Base-by-base conservation (phyloP, 2,888 invertebrate species). In the Pseudococcus jackbeardsleyi region DNA sequence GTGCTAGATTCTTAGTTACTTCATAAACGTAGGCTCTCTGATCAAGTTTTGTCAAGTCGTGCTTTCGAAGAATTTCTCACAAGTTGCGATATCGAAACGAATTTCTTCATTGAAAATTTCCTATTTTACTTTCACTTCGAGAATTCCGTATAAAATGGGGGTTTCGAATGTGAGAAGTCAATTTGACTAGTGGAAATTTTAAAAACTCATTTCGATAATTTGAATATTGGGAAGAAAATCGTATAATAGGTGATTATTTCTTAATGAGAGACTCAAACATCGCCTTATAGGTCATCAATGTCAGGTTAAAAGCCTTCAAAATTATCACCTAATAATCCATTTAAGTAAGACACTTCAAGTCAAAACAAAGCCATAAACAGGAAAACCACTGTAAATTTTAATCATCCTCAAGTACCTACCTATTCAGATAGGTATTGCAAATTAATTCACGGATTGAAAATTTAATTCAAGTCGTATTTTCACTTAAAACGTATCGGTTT, bases 291-390 rank as follows among this genome's bases (percentile, higher is more conserved):
- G 72, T 72, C 39, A 72, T 39, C 33, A 26, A 72, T 72, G 72
- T 33, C 15, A 72, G 17, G 72, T 72, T 72, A 17, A 72, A 72
- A 72, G 9, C 72, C 72, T 72, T 72, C 72, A 39, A 72, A 72
- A 72, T 72, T 72, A 72, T 39, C 64, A 64, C 64, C 22, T 22
- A 72, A 72, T 39, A n/a, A 59, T 59, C n/a, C 15, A n/a, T 59
- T 59, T 59, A 6, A 8, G 42, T 42, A n/a, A n/a, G n/a, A n/a
- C n/a, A 42, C 42, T 42, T 9, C 42, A 8, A 5, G 8, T 59
- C 0, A 6, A 59, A 19, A 59, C n/a, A n/a, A 64, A 12, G n/a
- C n/a, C 59, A 59, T 64, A 22, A 22, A 22, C 22, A 64, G 64
- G 64, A 64, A 64, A 64, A 22, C 22, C 64, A 64, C 22, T 64